These are phyloP conservation scores for Druon quercuslanigerum DNA, from an alignment of 1,140 invertebrate species.

Conservation along the genomic window DNA sequence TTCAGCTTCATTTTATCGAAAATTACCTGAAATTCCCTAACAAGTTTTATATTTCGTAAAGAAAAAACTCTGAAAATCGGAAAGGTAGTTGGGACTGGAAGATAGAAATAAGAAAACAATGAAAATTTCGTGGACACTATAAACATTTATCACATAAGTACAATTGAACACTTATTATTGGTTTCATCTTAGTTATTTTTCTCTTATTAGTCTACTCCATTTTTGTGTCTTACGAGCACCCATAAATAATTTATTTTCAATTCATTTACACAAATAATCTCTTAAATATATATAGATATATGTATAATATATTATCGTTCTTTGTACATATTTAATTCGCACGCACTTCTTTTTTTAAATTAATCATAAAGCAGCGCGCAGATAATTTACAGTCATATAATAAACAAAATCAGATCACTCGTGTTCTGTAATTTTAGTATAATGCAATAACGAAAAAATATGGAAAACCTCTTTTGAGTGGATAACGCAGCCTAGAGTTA, in stretches of 20 bases:
- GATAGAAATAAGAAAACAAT: no score
- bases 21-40: no score
- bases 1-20: no score
- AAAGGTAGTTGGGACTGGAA: no score
- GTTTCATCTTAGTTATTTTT: conserved; percentile 33
- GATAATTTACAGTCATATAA: conserved; percentile 17
- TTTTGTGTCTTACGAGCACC: conserved; percentile 48
- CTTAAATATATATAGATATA: conserved; percentile 39
- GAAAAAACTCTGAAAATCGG: no score
- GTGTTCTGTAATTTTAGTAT: background rate
- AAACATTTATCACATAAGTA: conserved; percentile 74
- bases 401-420: conserved; percentile 3
- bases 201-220: conserved; percentile 32
- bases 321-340: conserved; percentile 60
- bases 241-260: conserved; percentile 60
- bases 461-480: no score
- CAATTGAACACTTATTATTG: conserved; percentile 72
- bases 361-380: conserved; percentile 16
- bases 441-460: background rate
- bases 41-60: no score
- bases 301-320: conserved; percentile 57
- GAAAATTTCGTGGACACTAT: conserved; percentile 58
- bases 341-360: conserved; percentile 26
- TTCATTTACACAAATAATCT: conserved; percentile 57
- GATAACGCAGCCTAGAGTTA: no score